These are phyloP conservation scores for Colostygia pectinataria DNA, from an alignment of 2,888 invertebrate species.

Conservation along the genomic window DNA sequence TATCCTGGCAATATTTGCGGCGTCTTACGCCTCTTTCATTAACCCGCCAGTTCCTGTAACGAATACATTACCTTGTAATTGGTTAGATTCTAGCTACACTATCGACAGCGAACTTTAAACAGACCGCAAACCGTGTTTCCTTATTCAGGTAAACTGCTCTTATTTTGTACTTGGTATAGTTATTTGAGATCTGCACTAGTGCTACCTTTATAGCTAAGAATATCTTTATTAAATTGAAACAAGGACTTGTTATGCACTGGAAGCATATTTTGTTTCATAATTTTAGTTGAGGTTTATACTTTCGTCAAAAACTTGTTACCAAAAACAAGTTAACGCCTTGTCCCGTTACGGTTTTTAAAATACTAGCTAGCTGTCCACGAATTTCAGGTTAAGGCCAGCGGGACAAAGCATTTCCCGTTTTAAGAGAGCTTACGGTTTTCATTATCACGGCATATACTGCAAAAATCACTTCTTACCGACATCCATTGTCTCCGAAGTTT, in stretches of 20 bases:
- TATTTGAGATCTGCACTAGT: neutral
- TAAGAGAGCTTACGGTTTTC: constrained; percentile 66
- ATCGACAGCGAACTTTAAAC: constrained; percentile 53
- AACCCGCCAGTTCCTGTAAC: constrained; percentile 63
- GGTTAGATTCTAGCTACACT: constrained; percentile 40
- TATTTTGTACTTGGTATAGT: neutral
- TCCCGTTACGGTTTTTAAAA: constrained; percentile 48
- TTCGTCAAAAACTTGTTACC: constrained; percentile 43
- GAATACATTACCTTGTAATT: constrained; percentile 69
- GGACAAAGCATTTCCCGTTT: constrained; percentile 66
- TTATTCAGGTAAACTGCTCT: constrained; percentile 5
- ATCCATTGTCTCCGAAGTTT: constrained; percentile 57
- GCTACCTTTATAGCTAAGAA: no score
- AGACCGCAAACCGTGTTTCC: constrained; percentile 28
- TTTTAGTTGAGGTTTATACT: constrained; percentile 12
- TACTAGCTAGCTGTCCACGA: constrained; percentile 47
- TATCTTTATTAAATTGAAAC: neutral
- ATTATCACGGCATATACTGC: constrained; percentile 35
- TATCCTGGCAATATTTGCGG: constrained; percentile 55
- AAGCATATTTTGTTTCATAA: neutral
- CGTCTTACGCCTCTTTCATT: constrained; percentile 60
- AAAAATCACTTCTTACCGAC: constrained; percentile 48
- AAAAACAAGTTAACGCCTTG: constrained; percentile 43
- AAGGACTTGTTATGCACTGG: neutral
- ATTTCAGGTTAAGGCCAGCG: constrained; percentile 23